Evolutionary conservation across 2,113 vertebrate species (phyloP).

Genomic region (Toxotes jaculatrix): DNA sequence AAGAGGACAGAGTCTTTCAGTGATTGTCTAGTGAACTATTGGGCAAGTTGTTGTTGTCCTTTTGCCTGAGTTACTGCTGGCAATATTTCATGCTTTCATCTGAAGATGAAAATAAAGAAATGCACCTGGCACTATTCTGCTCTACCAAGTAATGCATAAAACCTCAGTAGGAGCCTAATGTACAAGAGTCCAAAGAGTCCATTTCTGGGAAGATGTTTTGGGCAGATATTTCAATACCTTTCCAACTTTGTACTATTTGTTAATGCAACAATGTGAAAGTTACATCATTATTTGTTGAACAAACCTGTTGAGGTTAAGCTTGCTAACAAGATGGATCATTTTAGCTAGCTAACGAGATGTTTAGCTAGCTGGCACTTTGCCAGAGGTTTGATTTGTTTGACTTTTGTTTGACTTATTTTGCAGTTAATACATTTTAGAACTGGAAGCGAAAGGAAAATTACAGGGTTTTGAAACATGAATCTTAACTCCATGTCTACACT

Average conservation of each 20-base stretch:
- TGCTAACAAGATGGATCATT: no score
- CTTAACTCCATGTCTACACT: no score
- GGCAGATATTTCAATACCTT: conserved; percentile 11
- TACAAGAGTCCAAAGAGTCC: neutral
- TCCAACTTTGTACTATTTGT: conserved; percentile 3
- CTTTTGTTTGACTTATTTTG: no score
- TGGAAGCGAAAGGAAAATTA: no score
- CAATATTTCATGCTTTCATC: conserved; percentile 2
- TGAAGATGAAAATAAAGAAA: conserved; percentile 26
- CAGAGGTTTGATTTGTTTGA: neutral
- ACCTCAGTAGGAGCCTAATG: conserved; percentile 36
- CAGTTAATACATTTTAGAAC: no score
- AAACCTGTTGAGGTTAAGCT: no score
- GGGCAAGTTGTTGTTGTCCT: conserved; percentile 17
- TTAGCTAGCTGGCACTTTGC: no score
- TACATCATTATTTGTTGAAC: no score
- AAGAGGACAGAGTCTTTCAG: conserved; percentile 23
- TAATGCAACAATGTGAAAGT: no score
- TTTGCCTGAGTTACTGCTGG: conserved; percentile 25
- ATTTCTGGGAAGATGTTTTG: conserved; percentile 7
- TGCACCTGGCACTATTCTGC: conserved; percentile 22
- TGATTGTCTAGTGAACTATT: conserved; percentile 14
- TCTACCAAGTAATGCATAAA: conserved; percentile 20
- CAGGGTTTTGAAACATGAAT: no score
- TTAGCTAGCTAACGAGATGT: no score